Conservation (phyloP, 2,113 vertebrate genomes). For the Edolisoma coerulescens region DNA sequence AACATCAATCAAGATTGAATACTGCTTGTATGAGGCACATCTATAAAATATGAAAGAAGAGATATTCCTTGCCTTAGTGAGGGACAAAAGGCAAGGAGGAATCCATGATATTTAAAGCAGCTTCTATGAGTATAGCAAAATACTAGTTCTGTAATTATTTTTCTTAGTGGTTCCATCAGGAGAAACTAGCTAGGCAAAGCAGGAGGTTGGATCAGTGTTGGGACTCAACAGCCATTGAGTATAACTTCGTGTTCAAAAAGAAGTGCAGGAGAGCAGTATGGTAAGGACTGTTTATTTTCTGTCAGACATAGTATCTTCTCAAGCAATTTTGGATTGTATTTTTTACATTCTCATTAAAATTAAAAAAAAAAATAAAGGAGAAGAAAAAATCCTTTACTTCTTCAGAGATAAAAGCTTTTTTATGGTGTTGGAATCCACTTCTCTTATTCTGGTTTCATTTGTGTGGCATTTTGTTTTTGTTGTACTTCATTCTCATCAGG, state of each 20-base stretch:
- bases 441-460: not conserved
- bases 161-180: not conserved
- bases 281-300: not conserved
- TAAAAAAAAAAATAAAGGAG: not conserved
- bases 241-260: not conserved
- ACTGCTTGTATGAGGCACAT: not conserved
- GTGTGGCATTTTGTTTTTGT: not conserved
- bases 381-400: not conserved
- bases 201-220: not conserved
- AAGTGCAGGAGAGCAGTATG: not conserved
- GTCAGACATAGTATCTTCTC: not conserved
- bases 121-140: not conserved
- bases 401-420: not conserved
- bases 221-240: not conserved
- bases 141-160: not conserved
- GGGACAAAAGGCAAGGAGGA: not conserved
- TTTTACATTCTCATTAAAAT: not conserved
- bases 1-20: not conserved
- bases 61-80: not conserved
- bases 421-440: not conserved
- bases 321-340: not conserved
- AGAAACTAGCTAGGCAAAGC: not conserved
- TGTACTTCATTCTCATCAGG: not conserved
- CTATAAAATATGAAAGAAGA: not conserved
- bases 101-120: not conserved